phyloP scores from a whole-genome alignment of 2,113 vertebrate species.

The Panthera leo region DNA sequence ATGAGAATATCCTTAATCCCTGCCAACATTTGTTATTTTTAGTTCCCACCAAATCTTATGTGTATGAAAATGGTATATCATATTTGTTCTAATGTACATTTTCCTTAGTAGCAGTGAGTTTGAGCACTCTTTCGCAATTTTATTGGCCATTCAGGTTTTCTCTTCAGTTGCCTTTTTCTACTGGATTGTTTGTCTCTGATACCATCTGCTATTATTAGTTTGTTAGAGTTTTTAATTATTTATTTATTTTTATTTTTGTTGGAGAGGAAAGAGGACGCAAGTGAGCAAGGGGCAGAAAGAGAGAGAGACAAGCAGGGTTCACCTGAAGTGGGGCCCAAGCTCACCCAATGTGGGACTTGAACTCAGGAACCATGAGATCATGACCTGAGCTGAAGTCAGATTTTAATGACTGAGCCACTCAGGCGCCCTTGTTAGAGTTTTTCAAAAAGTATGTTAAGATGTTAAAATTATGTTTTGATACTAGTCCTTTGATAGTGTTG shows the following conservation, averaged over 20 bases:
- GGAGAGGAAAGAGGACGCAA: no score
- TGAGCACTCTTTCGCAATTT: neutral
- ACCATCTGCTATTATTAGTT: neutral
- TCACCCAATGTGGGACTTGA: no score
- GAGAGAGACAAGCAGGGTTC: no score
- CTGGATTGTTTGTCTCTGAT: neutral
- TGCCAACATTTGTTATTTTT: neutral
- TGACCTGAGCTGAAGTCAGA: no score
- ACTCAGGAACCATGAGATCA: no score
- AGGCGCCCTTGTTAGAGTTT: no score
- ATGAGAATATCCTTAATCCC: neutral
- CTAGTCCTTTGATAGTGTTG: neutral
- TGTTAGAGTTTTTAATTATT: neutral
- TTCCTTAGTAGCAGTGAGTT: neutral
- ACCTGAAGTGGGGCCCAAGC: no score
- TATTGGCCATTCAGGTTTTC: neutral
- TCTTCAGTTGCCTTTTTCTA: neutral
- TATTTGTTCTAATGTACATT: neutral
- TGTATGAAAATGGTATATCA: neutral
- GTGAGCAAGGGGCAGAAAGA: no score
- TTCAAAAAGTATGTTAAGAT: neutral
- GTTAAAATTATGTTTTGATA: conserved; percentile 27
- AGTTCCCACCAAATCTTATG: neutral
- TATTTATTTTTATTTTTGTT: no score
- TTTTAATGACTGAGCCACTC: no score